These are phyloP conservation scores for Gymnobelideus leadbeateri DNA, from an alignment of 2,113 vertebrate species.

Conservation along the genomic window DNA sequence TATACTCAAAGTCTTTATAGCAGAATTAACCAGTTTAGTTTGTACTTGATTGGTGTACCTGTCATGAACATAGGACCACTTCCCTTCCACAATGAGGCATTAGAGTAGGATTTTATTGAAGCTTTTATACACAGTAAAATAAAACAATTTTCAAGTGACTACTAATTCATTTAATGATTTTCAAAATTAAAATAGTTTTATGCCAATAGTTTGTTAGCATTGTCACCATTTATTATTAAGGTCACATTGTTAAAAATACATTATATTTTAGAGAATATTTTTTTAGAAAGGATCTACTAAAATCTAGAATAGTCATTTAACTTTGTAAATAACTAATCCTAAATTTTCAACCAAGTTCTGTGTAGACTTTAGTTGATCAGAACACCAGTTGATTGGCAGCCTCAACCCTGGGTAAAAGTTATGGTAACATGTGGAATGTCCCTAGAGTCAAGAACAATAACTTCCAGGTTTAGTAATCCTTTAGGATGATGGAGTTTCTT, in stretches of 20 bases:
- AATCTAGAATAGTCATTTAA: neutral
- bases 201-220: slow-evolving; percentile 24
- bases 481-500: neutral
- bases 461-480: neutral
- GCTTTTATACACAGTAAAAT: neutral
- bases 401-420: neutral
- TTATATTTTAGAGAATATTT: slow-evolving; percentile 8
- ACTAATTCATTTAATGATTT: too few species aligned
- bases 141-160: neutral
- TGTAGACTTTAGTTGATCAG: neutral
- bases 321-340: neutral
- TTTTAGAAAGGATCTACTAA: slow-evolving; percentile 39
- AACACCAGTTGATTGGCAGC: neutral
- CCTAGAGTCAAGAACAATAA: neutral
- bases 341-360: neutral
- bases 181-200: slow-evolving; percentile 21
- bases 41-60: too few species aligned
- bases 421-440: neutral
- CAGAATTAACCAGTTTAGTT: neutral
- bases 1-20: neutral
- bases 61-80: neutral
- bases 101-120: neutral
- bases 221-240: neutral
- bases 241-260: neutral
- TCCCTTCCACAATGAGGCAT: neutral